A percentile compares a stretch with the other conserved stretches of the same genome.
These are phyloP conservation scores for Lasioglossum calceatum DNA, from an alignment of 2,888 invertebrate genomes.

Conservation along the genomic window DNA sequence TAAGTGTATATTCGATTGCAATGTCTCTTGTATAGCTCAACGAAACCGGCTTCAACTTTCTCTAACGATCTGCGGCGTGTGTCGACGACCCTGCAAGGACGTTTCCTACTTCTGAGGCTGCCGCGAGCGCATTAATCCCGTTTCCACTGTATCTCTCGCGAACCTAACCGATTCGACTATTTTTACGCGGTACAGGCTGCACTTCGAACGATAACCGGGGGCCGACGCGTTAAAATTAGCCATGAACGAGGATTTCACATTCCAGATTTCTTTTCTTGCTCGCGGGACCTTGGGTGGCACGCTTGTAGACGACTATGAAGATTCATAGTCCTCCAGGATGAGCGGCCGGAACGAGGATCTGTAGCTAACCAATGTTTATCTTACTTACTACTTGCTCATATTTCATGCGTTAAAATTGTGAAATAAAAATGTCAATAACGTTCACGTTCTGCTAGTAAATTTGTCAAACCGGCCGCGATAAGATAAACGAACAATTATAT, in stretches of 20 bases:
- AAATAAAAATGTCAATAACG: background rate
- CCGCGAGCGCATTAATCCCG: background rate
- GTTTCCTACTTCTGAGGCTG: constrained; percentile 21
- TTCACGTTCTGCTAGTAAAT: background rate
- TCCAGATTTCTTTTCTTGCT: background rate
- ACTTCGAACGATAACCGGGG: background rate
- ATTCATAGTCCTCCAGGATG: background rate
- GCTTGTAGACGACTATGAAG: background rate
- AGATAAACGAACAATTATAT: background rate
- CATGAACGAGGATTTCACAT: background rate
- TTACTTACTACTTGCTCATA: background rate
- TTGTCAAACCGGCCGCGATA: background rate
- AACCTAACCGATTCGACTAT: background rate
- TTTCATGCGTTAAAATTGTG: background rate
- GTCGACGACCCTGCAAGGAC: constrained; percentile 51
- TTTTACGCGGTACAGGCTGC: constrained; percentile 3
- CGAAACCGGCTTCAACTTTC: constrained; percentile 15
- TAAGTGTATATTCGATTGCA: background rate
- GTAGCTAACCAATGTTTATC: background rate
- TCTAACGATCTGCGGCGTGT: background rate
- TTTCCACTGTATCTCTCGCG: constrained; percentile 1
- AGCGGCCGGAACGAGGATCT: background rate
- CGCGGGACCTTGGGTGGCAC: background rate
- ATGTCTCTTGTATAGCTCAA: background rate
- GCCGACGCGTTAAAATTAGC: background rate